Percentiles rank a stretch among this genome's conserved stretches.
These are phyloP conservation scores for Drosophila micromelanica DNA, from an alignment of 1,140 invertebrate genomes.

Conservation along the genomic window DNA sequence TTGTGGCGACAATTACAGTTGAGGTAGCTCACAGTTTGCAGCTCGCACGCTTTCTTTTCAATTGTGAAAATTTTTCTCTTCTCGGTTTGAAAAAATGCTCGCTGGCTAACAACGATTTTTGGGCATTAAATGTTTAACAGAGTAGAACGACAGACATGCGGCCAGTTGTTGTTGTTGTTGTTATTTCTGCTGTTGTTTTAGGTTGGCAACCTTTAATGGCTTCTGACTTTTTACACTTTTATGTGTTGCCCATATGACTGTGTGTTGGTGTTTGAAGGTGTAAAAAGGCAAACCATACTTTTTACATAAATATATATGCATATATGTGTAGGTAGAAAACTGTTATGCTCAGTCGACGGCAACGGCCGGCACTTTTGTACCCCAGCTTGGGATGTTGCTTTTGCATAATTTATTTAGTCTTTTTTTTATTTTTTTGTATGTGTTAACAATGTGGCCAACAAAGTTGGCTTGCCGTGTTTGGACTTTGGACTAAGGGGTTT, in stretches of 20 bases:
- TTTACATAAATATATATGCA: conserved; percentile 12
- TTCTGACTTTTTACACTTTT: conserved; percentile 75
- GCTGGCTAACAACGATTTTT: conserved; percentile 50
- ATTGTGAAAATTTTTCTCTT: conserved; percentile 54
- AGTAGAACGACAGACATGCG: conserved; percentile 50
- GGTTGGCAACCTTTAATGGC: conserved; percentile 72
- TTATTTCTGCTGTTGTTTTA: conserved; percentile 60
- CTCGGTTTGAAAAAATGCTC: conserved; percentile 30
- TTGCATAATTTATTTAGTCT: conserved; percentile 68
- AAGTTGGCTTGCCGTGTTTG: conserved; percentile 22
- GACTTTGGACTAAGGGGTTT: conserved; percentile 33
- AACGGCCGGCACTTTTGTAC: conserved; percentile 47
- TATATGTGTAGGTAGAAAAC: conserved; percentile 63
- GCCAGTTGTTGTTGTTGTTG: conserved; percentile 35
- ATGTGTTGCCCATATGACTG: conserved; percentile 56
- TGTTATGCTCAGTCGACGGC: conserved; percentile 78
- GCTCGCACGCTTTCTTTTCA: conserved; percentile 77
- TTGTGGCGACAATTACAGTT: conserved; percentile 31
- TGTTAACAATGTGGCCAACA: conserved; percentile 49
- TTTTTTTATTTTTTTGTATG: conserved; percentile 28
- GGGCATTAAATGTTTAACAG: conserved; percentile 57
- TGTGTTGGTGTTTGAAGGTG: conserved; percentile 70
- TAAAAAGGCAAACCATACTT: conserved; percentile 62
- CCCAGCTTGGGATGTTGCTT: conserved; percentile 24
- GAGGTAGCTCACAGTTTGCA: conserved; percentile 36